These are phyloP conservation scores for Eretmochelys imbricata DNA, from an alignment of 2,113 vertebrate species.

Conservation along the genomic window DNA sequence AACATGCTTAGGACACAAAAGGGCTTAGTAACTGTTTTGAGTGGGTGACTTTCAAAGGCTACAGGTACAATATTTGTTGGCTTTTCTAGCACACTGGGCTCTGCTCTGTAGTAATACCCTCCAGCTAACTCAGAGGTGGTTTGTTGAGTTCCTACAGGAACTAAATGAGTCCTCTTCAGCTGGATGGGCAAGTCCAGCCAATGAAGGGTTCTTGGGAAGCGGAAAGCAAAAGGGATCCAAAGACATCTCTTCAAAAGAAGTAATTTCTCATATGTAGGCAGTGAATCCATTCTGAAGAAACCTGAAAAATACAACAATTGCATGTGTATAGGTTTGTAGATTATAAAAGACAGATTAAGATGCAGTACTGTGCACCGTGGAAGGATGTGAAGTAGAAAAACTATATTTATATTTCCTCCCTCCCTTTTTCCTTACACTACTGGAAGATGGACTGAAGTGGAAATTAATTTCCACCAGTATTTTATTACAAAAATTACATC, in stretches of 20 bases:
- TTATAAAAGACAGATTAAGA: rapidly evolving
- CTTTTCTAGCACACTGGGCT: not conserved
- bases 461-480: not conserved
- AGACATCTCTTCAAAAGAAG: not conserved
- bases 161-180: not conserved
- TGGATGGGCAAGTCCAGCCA: rapidly evolving
- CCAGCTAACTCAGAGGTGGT: not conserved
- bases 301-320: not conserved
- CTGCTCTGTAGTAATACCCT: rapidly evolving
- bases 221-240: not conserved
- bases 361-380: rapidly evolving
- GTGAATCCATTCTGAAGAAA: not conserved
- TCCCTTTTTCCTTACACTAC: not conserved
- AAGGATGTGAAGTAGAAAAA: rapidly evolving
- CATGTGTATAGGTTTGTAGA: not conserved
- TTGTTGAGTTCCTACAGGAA: not conserved
- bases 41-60: rapidly evolving
- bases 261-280: not conserved
- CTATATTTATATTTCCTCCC: too few relatives aligned
- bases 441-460: not conserved
- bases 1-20: rapidly evolving
- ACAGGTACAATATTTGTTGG: rapidly evolving
- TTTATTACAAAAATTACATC: not conserved
- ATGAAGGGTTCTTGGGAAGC: rapidly evolving
- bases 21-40: rapidly evolving